Evolutionary conservation across 2,888 invertebrate species (phyloP), one percentile per base, ranked within the genome.

Genomic region (Anoncus sp.): DNA sequence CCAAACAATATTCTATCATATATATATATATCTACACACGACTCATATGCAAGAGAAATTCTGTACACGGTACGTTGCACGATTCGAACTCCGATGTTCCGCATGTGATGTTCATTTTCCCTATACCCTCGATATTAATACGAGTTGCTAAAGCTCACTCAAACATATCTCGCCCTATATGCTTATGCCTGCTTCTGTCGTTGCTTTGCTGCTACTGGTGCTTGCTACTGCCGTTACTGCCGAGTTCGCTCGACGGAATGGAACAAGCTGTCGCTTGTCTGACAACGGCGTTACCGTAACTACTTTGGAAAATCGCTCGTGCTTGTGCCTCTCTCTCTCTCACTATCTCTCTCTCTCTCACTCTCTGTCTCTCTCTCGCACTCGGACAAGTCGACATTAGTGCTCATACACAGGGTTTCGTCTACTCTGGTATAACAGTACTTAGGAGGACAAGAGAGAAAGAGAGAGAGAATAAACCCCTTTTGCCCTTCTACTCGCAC

Each of bases 221-320:
- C 62, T n/a, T 60, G 63, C 55, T 57, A 35, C 31, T 55, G 72
- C 63, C 47, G 63, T 71, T 71, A 35, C 53, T 62, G 71, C 60
- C 27, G 60, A 67, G 66, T 78, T 71, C 24, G 71, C 43, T 57
- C 24, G 20, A 45, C 67, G 67, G 22, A 62, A 70, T 74, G 43
- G 66, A 70, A 70, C 62, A 67, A 62, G 51, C 66, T 74, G 70
- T 71, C 77, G 66, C 79, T 60, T 47, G 77, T 74, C 77, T 77
- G 69, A 80, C 66, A 74, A 73, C 51, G 66, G 78, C 75, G 71
- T 62, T 60, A 51, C 71, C 71, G 70, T 75, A 75, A 78, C 78
- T 75, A 78, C 71, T 75, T 67, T 49, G 75, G 62, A 72, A 72
- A 72, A 51, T 62, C 55, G 71, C 38, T 72, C 35, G 51, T 65